These are phyloP conservation scores for Equus quagga DNA, from an alignment of 2,113 vertebrate genomes.

Conservation along the genomic window DNA sequence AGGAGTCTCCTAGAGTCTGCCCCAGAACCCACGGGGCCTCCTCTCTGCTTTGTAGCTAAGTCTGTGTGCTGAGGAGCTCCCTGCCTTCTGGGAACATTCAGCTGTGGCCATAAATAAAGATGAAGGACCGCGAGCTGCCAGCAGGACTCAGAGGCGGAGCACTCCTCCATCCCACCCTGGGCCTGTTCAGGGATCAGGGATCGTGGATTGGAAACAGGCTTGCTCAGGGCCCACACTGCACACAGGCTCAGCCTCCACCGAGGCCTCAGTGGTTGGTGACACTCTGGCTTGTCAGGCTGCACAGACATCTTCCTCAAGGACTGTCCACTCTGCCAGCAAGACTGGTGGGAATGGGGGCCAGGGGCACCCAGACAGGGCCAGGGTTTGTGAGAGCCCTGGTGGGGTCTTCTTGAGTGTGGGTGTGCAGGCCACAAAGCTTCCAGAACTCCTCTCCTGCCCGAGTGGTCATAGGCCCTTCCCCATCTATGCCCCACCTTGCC, in stretches of 20 bases:
- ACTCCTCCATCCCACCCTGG: rapidly evolving
- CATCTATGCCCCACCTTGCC: background rate
- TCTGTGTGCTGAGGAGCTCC: background rate
- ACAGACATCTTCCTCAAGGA: background rate
- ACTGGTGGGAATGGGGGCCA: background rate
- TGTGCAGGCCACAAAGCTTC: background rate
- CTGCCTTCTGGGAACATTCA: background rate
- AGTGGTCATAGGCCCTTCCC: background rate
- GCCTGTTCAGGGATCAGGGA: rapidly evolving
- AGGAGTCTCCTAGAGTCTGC: background rate
- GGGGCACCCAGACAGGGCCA: background rate
- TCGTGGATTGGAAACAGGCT: background rate
- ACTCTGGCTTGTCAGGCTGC: background rate
- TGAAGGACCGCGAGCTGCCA: background rate
- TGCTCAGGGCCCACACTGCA: background rate
- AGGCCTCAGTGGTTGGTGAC: no score
- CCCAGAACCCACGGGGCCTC: background rate
- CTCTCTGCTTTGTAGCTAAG: background rate
- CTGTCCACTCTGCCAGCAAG: background rate
- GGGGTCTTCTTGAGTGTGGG: background rate
- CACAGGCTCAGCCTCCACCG: background rate
- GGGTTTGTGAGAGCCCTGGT: background rate
- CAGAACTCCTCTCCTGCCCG: background rate
- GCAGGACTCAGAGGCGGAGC: background rate
- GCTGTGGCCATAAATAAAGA: slow-evolving; percentile 4